Evolutionary conservation across 2,797 vertebrate species (phyloP).

Genomic region (Sternotherus odoratus): DNA sequence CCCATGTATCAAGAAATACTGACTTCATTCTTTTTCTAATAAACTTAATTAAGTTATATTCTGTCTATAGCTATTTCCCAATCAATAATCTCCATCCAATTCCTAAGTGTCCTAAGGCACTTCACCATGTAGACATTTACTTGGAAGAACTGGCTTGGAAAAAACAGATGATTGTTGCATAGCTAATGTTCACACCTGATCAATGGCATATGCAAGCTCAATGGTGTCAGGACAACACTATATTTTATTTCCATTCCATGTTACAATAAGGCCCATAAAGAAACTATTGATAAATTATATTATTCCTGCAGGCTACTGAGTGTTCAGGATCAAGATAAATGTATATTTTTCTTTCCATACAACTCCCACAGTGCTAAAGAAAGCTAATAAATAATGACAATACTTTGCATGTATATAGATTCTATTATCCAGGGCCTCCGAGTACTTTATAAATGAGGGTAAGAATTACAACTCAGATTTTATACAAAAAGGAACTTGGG

Average conservation of each 20-base stretch:
- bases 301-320: conserved; percentile 52
- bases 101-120: conserved; percentile 6
- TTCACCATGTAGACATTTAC: neutral
- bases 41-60: conserved; percentile 40
- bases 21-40: conserved; percentile 38
- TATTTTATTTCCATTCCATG: conserved; percentile 21
- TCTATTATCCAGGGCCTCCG: conserved; percentile 36
- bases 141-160: neutral
- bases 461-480: conserved; percentile 54
- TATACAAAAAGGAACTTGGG: conserved; percentile 41
- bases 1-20: neutral
- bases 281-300: conserved; percentile 52
- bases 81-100: conserved; percentile 36
- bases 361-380: conserved; percentile 45
- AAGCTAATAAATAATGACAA: conserved; percentile 53
- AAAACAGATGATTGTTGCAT: neutral
- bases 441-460: neutral
- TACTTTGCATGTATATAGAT: neutral
- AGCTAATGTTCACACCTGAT: neutral
- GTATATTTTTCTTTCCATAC: conserved; percentile 13
- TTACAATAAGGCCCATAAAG: conserved; percentile 39
- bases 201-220: neutral
- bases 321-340: conserved; percentile 59
- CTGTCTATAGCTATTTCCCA: conserved; percentile 21
- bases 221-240: conserved; percentile 34